phyloP scores from a whole-genome alignment of 2,888 invertebrate genomes.

The Nasonia oneida region DNA sequence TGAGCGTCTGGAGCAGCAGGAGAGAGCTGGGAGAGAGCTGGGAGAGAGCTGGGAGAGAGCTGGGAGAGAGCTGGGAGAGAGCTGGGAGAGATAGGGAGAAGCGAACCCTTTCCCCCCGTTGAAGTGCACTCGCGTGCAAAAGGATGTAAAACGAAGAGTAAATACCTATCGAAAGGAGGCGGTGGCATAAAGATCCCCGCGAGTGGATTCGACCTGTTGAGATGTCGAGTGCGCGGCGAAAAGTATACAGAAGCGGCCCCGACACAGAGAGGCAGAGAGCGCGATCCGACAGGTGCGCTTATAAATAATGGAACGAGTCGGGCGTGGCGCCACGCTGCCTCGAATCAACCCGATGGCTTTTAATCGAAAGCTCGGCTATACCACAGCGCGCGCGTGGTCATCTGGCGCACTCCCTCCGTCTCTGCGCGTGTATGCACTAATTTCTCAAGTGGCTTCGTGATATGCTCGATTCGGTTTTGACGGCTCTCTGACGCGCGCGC shows the following conservation, averaged over 20 bases:
- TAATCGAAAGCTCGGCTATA: slow-evolving; percentile 52
- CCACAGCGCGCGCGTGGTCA: not conserved
- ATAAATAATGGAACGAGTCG: slow-evolving; percentile 61
- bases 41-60: not conserved
- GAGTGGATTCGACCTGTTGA: slow-evolving; percentile 60
- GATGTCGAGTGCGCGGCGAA: slow-evolving; percentile 55
- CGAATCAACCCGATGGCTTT: slow-evolving; percentile 46
- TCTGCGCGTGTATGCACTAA: not conserved
- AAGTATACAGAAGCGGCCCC: slow-evolving; percentile 59
- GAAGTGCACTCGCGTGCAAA: slow-evolving; percentile 49
- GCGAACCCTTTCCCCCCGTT: not conserved
- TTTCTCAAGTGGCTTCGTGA: slow-evolving; percentile 18
- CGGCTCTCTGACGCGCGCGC: not conserved
- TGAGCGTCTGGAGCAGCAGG: not conserved
- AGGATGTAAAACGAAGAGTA: slow-evolving; percentile 41
- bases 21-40: not conserved
- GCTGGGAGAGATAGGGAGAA: not conserved
- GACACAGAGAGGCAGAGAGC: slow-evolving; percentile 36
- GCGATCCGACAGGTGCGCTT: slow-evolving; percentile 61
- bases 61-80: not conserved
- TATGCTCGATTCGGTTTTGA: slow-evolving; percentile 29
- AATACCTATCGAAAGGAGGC: slow-evolving; percentile 48
- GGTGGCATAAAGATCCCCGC: slow-evolving; percentile 42
- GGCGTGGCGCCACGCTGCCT: slow-evolving; percentile 50
- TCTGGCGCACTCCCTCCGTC: not conserved